phyloP scores from a whole-genome alignment of 2,113 vertebrate genomes.

The Ophiodon elongatus region DNA sequence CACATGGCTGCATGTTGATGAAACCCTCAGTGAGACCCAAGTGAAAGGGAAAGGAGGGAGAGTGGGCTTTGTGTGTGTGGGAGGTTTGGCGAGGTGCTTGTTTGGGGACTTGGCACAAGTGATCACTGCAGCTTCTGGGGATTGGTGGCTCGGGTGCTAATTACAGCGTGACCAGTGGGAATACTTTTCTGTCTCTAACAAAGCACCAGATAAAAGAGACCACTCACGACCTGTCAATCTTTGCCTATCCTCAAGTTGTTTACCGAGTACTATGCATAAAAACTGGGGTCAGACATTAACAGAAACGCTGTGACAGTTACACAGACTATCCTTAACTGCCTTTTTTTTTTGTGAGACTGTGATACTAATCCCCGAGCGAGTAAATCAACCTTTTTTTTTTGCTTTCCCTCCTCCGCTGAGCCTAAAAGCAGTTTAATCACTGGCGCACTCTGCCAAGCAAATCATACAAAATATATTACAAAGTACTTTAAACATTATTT shows the following conservation, averaged over 20 bases:
- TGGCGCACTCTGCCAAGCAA: conserved; percentile 24
- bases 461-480: conserved; percentile 50
- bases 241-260: conserved; percentile 4
- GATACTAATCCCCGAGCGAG: conserved; percentile 18
- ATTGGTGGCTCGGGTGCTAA: conserved; percentile 67
- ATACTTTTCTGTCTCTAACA: conserved; percentile 48
- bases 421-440: conserved; percentile 32
- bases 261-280: background rate
- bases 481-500: conserved; percentile 43
- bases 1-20: conserved; percentile 24
- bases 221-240: conserved; percentile 25
- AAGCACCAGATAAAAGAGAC: conserved; percentile 49
- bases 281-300: conserved; percentile 12
- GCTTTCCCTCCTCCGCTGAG: background rate
- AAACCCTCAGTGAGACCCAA: conserved; percentile 7
- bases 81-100: conserved; percentile 32
- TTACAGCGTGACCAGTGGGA: conserved; percentile 70
- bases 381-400: conserved; percentile 10
- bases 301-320: conserved; percentile 12
- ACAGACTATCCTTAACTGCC: conserved; percentile 8
- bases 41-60: conserved; percentile 13
- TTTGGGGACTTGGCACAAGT: conserved; percentile 60
- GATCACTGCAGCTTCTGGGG: conserved; percentile 42
- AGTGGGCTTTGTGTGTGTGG: conserved; percentile 11
- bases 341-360: conserved; percentile 5